Base-by-base conservation (phyloP, 1,140 invertebrate species). In the Rhopalosiphum maidis region DNA sequence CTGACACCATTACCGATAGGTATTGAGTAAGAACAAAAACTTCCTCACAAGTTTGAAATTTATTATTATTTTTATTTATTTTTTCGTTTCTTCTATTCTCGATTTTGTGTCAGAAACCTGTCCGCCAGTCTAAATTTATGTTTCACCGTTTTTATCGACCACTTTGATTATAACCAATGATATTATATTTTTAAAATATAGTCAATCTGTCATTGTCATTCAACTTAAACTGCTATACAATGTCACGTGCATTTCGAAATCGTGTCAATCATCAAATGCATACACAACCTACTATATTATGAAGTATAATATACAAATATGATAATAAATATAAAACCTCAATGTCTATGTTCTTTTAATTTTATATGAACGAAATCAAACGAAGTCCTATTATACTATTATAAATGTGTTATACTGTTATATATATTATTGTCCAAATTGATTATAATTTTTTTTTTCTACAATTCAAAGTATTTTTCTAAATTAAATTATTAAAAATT, bases 91-190 rank as follows among this genome's bases (percentile, higher is more conserved):
- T 22, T 37, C 2, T 86, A 30, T 86, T 35, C 46, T 35, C 46
- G 30, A 48, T 88, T 88, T 48, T n/a, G n/a, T 22, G n/a, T 48
- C 46, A 46, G 18, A 51, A 51, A n/a, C 43, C 86, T 35, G 86
- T 51, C 86, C n/a, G 86, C 35, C 86, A 88, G 25, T n/a, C 86
- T 1, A 48, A 88, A 88, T 88, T 22, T 48, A 88, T 48, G 43
- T 88, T 30, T n/a, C 25, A 30, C 85, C 85, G 30, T 87, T 88
- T 88, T 51, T 88, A 88, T 46, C 86, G n/a, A 88, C 86, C 43
- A 48, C 15, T 48, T 30, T 18, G 46, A 35, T 51, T 88, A 88
- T 30, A n/a, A 18, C 21, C 41, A 43, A 86, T 41, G 30, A 51
- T 48, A 48, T 88, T 51, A 48, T 48, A 88, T 11, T 88, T 88